Conservation (phyloP, 2,113 vertebrate species). For the Ondatra zibethicus region DNA sequence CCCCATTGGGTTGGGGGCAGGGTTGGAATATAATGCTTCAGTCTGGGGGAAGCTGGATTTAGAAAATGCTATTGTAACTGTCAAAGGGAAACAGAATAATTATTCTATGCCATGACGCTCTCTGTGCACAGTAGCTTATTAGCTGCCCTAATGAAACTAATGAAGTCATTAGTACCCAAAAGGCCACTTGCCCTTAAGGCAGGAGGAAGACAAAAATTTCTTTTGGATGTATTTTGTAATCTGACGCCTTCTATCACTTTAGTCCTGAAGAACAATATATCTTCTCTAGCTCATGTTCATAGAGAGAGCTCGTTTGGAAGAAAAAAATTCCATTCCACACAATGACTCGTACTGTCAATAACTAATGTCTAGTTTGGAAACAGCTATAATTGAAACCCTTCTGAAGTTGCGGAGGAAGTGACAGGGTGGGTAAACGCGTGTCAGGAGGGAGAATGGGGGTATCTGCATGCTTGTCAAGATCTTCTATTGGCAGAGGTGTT, state of each 20-base stretch:
- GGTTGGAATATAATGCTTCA: constrained; percentile 11
- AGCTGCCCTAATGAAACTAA: constrained; percentile 56
- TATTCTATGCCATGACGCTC: background rate
- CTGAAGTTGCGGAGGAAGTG: background rate
- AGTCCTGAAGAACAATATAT: constrained; percentile 6
- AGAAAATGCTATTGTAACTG: background rate
- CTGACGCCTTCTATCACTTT: constrained; percentile 29
- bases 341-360: constrained; percentile 39
- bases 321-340: constrained; percentile 38
- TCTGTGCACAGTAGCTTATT: background rate
- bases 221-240: constrained; percentile 61
- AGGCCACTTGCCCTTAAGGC: constrained; percentile 36
- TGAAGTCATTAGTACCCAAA: constrained; percentile 56
- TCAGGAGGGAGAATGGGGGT: background rate
- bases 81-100: constrained; percentile 43
- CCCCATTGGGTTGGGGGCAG: background rate
- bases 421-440: background rate
- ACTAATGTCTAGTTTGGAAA: constrained; percentile 45
- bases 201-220: constrained; percentile 8
- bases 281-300: constrained; percentile 1
- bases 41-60: constrained; percentile 43
- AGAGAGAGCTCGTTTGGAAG: constrained; percentile 54
- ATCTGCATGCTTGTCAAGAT: background rate
- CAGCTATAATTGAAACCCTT: constrained; percentile 31
- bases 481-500: background rate